phyloP scores from a whole-genome alignment of 1,140 invertebrate genomes.

The Mamestra configurata region DNA sequence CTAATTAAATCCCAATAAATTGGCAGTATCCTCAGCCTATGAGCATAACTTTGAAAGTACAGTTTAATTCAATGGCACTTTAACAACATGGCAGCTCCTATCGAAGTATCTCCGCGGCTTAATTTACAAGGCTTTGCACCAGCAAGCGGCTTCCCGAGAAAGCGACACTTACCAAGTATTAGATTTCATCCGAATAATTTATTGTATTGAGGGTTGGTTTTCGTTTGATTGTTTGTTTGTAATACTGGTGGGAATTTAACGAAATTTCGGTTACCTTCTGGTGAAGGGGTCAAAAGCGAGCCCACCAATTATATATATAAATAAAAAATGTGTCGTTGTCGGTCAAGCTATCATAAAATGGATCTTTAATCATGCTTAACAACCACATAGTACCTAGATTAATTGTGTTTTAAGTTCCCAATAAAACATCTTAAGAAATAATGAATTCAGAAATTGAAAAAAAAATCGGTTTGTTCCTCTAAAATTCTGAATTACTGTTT shows the following conservation, averaged over 20 bases:
- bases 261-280: too few relatives aligned
- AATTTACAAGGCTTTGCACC: slow-evolving; percentile 26
- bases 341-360: too few relatives aligned
- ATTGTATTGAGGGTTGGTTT: slow-evolving; percentile 21
- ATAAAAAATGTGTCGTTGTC: too few relatives aligned
- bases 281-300: too few relatives aligned
- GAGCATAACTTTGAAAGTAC: slow-evolving; percentile 15
- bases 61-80: slow-evolving; percentile 32
- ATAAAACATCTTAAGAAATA: too few relatives aligned
- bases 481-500: too few relatives aligned
- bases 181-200: slow-evolving; percentile 47
- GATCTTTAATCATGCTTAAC: too few relatives aligned
- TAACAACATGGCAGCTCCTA: slow-evolving; percentile 32
- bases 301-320: too few relatives aligned
- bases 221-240: not conserved
- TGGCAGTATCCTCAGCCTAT: not conserved
- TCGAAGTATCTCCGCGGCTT: slow-evolving; percentile 15
- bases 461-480: too few relatives aligned
- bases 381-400: too few relatives aligned
- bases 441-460: too few relatives aligned
- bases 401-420: too few relatives aligned
- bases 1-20: slow-evolving; percentile 2
- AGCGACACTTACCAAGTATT: slow-evolving; percentile 16
- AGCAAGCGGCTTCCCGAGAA: not conserved
- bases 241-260: not conserved